phyloP scores from a whole-genome alignment of 2,888 invertebrate genomes.

The Tinea trinotella region DNA sequence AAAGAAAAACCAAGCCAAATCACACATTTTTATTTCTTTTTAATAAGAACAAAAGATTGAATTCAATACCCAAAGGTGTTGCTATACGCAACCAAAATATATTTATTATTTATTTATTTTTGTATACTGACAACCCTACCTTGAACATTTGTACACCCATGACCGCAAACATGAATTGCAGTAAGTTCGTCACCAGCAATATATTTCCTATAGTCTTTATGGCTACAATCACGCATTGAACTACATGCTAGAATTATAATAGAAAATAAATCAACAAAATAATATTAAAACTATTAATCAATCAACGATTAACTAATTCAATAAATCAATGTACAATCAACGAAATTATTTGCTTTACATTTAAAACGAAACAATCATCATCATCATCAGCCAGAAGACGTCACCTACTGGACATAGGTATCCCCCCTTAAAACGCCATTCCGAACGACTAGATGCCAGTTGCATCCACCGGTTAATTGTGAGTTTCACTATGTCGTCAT shows the following conservation, averaged over 20 bases:
- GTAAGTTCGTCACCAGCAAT: constrained; percentile 99
- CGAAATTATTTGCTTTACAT: too few relatives aligned
- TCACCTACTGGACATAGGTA: too few relatives aligned
- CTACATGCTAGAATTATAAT: constrained; percentile 90
- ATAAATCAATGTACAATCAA: too few relatives aligned
- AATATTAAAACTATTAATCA: too few relatives aligned
- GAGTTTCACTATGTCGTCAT: too few relatives aligned
- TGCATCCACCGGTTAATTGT: too few relatives aligned
- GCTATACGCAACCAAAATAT: constrained; percentile 23
- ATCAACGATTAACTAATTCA: too few relatives aligned
- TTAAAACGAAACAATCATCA: too few relatives aligned
- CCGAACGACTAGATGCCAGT: too few relatives aligned
- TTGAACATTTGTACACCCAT: constrained; percentile 99
- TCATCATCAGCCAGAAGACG: too few relatives aligned
- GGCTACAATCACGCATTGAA: constrained; percentile 99
- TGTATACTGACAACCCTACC: constrained; percentile 76
- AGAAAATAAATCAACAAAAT: constrained; percentile 19
- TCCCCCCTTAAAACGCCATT: too few relatives aligned
- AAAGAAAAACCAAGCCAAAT: constrained; percentile 17
- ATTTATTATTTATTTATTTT: constrained; percentile 19
- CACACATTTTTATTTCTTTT: not conserved
- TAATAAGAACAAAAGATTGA: not conserved
- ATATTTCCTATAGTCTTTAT: constrained; percentile 99
- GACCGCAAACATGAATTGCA: constrained; percentile 99
- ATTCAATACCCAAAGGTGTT: constrained; percentile 9